Percentiles rank a stretch among this genome's conserved stretches.
Conservation (phyloP, 2,113 vertebrate genomes). For the Grammomys surdaster region DNA sequence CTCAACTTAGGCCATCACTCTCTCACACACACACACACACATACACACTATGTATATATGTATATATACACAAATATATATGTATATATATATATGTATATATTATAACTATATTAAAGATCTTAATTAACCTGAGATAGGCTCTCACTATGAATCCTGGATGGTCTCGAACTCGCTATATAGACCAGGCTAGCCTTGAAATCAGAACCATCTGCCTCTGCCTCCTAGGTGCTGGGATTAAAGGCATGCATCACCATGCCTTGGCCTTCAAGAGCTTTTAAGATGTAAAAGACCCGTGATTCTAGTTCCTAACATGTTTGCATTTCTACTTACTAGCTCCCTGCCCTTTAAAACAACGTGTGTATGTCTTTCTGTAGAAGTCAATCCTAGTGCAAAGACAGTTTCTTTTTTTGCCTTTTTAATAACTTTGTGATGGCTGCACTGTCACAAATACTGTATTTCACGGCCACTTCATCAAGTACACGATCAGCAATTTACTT, state of each 20-base stretch:
- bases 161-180: background rate
- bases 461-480: background rate
- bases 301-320: background rate
- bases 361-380: background rate
- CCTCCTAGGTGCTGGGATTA: background rate
- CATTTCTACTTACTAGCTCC: background rate
- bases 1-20: background rate
- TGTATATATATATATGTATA: background rate
- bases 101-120: conserved; percentile 23
- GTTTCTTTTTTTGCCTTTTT: background rate
- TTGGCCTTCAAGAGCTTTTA: background rate
- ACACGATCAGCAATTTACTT: background rate
- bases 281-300: background rate
- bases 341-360: background rate
- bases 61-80: too few relatives aligned
- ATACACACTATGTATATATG: too few relatives aligned
- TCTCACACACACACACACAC: background rate
- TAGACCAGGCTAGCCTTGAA: background rate
- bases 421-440: background rate
- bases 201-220: background rate
- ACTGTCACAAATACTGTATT: background rate
- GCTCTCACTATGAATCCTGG: background rate
- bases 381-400: background rate
- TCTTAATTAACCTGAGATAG: background rate
- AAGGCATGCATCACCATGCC: too few relatives aligned